Conservation (phyloP, 1,140 invertebrate genomes). For the Monomorium pharaonis region DNA sequence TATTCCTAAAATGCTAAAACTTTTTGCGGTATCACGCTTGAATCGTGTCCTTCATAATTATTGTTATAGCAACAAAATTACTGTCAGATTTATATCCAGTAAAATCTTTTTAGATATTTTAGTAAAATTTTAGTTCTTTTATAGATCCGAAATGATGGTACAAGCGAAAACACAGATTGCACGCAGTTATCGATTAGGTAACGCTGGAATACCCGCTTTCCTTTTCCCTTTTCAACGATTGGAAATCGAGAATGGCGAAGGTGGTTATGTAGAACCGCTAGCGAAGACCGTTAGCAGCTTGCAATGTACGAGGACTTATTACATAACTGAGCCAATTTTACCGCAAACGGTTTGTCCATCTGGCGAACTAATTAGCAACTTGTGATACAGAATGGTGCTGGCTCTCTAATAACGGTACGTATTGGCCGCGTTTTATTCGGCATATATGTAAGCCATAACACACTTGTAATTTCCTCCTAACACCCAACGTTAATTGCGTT, state of each 20-base stretch:
- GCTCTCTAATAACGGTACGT: slow-evolving; percentile 52
- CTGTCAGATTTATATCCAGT: too few relatives aligned
- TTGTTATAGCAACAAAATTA: too few relatives aligned
- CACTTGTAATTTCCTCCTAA: slow-evolving; percentile 22
- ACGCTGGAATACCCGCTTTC: not conserved
- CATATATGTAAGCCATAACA: not conserved
- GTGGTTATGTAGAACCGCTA: slow-evolving; percentile 37
- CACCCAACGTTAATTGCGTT: slow-evolving; percentile 49
- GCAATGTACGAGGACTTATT: slow-evolving; percentile 70
- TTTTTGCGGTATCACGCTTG: too few relatives aligned
- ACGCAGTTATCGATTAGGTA: slow-evolving; percentile 6
- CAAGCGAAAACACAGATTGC: not conserved
- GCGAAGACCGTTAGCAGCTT: slow-evolving; percentile 34
- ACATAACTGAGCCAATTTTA: slow-evolving; percentile 72
- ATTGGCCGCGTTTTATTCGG: slow-evolving; percentile 59
- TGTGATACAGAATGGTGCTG: slow-evolving; percentile 46
- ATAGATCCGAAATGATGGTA: too few relatives aligned
- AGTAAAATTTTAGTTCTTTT: too few relatives aligned
- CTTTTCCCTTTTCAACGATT: slow-evolving; percentile 15
- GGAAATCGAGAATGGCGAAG: slow-evolving; percentile 24
- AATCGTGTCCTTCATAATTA: too few relatives aligned
- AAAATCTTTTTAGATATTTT: too few relatives aligned
- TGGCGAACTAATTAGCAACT: slow-evolving; percentile 75
- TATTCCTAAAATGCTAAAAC: too few relatives aligned
- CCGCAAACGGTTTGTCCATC: slow-evolving; percentile 73